Base-by-base conservation (phyloP, 2,797 vertebrate species). In the Danionella dracula region DNA sequence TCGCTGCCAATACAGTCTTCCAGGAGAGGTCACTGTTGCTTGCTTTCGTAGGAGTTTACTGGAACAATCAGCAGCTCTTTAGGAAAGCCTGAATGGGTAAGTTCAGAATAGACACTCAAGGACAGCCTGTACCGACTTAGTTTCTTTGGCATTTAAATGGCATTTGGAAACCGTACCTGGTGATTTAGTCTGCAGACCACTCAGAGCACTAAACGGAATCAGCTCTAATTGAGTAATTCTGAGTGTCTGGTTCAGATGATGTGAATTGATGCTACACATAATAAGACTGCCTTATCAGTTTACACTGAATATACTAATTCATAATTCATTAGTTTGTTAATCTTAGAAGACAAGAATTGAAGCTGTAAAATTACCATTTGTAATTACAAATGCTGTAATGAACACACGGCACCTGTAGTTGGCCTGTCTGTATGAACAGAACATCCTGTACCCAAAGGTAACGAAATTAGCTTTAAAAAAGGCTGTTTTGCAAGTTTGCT, bases 11-110 rank as follows among this genome's bases (percentile, higher is more conserved):
- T 3, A 6, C 41, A 49, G 11, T 23, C n/a, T 1, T 72, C 61
- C 75, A 71, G 23, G 38, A 74, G 72, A 72, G 75, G 72, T 63
- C 75, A 72, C 68, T 74, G 16, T 59, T 74, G 53, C 21, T 59
- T 74, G 53, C 21, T 61, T 68, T 73, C 61, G 34, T 21, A 11
- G 50, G 40, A 15, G 23, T 34, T 32, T 10, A 35, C 37, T 66
- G 61, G 63, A 55, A 70, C 49, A 12, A 56, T 32, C 17, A 57
- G 35, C 64, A 38, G 55, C 31, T 19, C 40, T 23, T 68, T 20
- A 13, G 55, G 20, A 60, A 64, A 37, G 44, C 35, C 60, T 55
- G 46, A 32, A 15, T 38, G 49, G 46, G 40, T 31, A 31, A 61
- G 31, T 32, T 16, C 11, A 58, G 40, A 32, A 60, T 7, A 41